phyloP scores from a whole-genome alignment of 2,113 vertebrate genomes.

The Lophius piscatorius region DNA sequence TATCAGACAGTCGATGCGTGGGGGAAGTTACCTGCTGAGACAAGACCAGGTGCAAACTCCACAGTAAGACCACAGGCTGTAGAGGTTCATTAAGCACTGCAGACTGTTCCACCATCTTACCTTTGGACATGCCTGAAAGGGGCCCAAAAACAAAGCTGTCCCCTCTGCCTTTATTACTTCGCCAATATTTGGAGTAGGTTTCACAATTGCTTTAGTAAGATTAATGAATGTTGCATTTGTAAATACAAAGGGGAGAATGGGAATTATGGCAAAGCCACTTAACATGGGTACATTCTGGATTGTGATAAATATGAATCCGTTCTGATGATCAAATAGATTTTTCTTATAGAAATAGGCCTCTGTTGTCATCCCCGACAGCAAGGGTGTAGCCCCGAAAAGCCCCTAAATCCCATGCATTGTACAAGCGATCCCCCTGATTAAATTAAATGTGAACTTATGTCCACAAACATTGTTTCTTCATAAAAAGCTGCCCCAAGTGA shows the following conservation, averaged over 20 bases:
- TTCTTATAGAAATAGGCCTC: no score
- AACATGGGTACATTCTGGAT: not conserved
- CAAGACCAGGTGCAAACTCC: slow-evolving; percentile 69
- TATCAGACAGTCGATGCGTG: slow-evolving; percentile 47
- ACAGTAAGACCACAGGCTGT: slow-evolving; percentile 54
- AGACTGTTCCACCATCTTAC: slow-evolving; percentile 34
- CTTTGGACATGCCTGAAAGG: slow-evolving; percentile 6
- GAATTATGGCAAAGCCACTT: not conserved
- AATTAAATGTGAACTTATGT: no score
- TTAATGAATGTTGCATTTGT: slow-evolving; percentile 28
- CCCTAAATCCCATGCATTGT: no score
- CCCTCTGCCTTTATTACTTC: slow-evolving; percentile 20
- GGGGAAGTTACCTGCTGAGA: slow-evolving; percentile 63
- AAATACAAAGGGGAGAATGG: no score
- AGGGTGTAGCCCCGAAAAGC: no score
- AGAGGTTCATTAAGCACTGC: slow-evolving; percentile 48
- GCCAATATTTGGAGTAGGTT: not conserved
- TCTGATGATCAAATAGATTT: no score
- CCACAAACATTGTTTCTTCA: no score
- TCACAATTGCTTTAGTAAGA: slow-evolving; percentile 15
- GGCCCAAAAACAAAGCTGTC: slow-evolving; percentile 36
- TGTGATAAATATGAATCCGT: no score
- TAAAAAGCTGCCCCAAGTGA: no score
- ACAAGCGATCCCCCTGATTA: no score
- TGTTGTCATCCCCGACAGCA: no score